Conservation (phyloP, 2,113 vertebrate species). For the Ploceus nigricollis region DNA sequence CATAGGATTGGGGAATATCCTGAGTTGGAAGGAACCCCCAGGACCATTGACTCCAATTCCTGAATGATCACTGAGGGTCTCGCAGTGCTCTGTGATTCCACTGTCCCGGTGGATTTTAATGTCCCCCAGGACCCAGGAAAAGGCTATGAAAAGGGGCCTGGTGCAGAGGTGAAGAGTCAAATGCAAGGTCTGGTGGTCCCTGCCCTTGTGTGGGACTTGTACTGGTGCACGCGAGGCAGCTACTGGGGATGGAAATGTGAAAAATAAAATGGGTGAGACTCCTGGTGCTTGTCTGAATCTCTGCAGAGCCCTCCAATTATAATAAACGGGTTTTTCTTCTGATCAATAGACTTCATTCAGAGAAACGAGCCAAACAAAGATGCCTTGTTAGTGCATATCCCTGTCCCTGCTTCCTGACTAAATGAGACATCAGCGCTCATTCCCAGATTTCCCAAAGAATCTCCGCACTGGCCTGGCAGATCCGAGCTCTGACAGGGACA, state of each 20-base stretch:
- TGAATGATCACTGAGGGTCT: not conserved
- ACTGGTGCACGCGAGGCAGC: not conserved
- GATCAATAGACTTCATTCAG: not conserved
- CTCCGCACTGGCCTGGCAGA: not conserved
- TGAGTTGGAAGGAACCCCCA: not conserved
- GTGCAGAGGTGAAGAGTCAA: not conserved
- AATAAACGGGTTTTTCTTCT: not conserved
- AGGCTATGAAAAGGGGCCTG: not conserved
- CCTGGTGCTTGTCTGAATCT: not conserved
- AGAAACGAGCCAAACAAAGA: not conserved
- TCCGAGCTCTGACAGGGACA: not conserved
- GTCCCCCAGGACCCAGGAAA: not conserved
- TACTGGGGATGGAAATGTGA: not conserved
- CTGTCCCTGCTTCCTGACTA: slow-evolving; percentile 5
- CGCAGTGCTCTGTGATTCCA: not conserved
- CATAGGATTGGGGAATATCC: not conserved
- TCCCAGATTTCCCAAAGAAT: slow-evolving; percentile 27
- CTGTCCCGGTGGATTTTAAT: not conserved
- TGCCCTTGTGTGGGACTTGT: not conserved
- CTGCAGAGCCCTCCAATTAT: not conserved
- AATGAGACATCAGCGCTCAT: not conserved
- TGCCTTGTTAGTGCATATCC: not conserved
- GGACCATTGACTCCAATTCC: not conserved
- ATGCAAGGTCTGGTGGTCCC: not conserved
- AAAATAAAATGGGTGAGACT: not conserved